phyloP scores from a whole-genome alignment of 2,113 vertebrate species.

The Pyrgilauda ruficollis region DNA sequence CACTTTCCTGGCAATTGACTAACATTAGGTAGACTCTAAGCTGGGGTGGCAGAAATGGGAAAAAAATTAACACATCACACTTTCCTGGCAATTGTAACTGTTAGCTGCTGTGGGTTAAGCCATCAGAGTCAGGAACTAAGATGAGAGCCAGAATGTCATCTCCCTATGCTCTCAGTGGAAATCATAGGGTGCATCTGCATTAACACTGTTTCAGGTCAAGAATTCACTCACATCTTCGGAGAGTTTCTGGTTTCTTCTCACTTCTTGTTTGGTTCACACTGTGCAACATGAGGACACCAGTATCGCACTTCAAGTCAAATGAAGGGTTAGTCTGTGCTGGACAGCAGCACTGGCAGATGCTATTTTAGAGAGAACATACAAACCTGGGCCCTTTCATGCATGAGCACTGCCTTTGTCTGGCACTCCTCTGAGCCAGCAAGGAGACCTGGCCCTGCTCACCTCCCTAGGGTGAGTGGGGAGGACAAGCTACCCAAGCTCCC shows the following conservation, averaged over 20 bases:
- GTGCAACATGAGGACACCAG: not conserved
- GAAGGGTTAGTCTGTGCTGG: not conserved
- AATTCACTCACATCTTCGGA: not conserved
- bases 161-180: not conserved
- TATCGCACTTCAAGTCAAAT: rapidly evolving
- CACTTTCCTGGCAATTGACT: not conserved
- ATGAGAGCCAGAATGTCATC: not conserved
- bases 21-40: not conserved
- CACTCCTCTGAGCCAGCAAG: not conserved
- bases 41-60: not conserved
- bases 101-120: not conserved
- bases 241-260: not conserved
- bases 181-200: no score
- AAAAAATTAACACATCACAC: not conserved
- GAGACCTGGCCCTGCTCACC: not conserved
- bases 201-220: not conserved
- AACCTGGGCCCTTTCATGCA: not conserved
- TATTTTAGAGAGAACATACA: not conserved
- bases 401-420: not conserved
- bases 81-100: not conserved
- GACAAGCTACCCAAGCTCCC: not conserved
- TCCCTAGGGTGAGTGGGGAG: not conserved
- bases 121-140: not conserved
- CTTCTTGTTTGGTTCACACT: not conserved
- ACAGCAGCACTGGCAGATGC: not conserved